Evolutionary conservation across 2,797 vertebrate genomes (phyloP).

Genomic region (Neopelma chrysocephalum): DNA sequence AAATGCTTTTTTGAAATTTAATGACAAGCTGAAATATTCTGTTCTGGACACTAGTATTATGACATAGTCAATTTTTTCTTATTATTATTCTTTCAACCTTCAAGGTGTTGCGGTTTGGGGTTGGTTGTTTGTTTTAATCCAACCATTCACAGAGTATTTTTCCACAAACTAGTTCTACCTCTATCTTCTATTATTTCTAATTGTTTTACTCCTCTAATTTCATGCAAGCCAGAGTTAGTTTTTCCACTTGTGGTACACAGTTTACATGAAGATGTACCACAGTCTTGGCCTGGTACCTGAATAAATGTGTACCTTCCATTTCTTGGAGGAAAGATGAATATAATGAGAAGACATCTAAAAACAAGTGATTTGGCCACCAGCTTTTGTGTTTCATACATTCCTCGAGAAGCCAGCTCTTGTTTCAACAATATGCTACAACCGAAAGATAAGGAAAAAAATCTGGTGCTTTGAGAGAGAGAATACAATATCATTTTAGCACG

Average conservation of each 20-base stretch:
- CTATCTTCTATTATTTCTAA: background rate
- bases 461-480: background rate
- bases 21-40: background rate
- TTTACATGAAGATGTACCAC: background rate
- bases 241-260: background rate
- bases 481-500: background rate
- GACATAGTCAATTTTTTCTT: rapidly evolving
- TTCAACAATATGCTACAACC: background rate
- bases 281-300: background rate
- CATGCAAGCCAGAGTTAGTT: background rate
- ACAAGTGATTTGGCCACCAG: background rate
- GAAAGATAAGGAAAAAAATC: background rate
- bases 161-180: background rate
- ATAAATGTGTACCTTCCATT: background rate
- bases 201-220: background rate
- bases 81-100: background rate
- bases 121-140: background rate
- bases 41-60: background rate
- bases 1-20: rapidly evolving
- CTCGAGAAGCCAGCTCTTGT: background rate
- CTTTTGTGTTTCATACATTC: rapidly evolving
- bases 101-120: rapidly evolving
- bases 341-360: background rate
- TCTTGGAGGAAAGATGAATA: background rate
- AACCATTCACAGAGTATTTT: rapidly evolving